Percentiles rank a stretch among this genome's conserved stretches.
These are phyloP conservation scores for Lanius ludovicianus DNA, from an alignment of 2,113 vertebrate genomes.

Conservation along the genomic window DNA sequence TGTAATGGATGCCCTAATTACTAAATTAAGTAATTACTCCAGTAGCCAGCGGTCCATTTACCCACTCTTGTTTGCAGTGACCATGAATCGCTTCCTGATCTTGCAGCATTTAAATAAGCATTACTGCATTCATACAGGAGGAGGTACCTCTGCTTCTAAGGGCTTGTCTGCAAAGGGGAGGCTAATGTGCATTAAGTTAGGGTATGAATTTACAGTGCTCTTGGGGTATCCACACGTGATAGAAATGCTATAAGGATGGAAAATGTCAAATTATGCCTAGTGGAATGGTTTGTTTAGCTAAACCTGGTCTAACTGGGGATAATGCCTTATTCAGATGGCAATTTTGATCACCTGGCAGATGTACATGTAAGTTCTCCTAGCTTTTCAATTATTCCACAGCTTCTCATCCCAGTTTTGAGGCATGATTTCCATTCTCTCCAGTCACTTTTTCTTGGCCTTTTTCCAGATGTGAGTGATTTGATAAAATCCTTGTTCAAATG, in stretches of 20 bases:
- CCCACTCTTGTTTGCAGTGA: neutral
- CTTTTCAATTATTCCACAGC: constrained; percentile 33
- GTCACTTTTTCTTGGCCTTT: constrained; percentile 22
- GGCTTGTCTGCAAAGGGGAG: neutral
- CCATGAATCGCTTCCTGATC: neutral
- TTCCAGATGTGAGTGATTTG: constrained; percentile 25
- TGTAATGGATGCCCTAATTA: neutral
- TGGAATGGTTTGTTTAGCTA: constrained; percentile 24
- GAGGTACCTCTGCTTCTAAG: neutral
- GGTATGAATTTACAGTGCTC: neutral
- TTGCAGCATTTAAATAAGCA: neutral
- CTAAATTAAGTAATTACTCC: neutral
- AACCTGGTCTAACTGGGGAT: constrained; percentile 9
- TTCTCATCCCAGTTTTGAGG: constrained; percentile 26
- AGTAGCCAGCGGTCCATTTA: neutral
- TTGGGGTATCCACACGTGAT: neutral
- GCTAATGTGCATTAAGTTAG: neutral
- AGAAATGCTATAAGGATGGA: constrained; percentile 6
- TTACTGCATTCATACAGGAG: neutral
- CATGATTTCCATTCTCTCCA: constrained; percentile 2
- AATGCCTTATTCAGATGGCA: constrained; percentile 54
- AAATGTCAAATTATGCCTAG: constrained; percentile 35
- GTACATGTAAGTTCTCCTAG: neutral
- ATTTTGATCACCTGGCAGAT: constrained; percentile 30
- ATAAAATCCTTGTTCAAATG: constrained; percentile 25